A percentile compares a stretch with the other conserved stretches of the same genome.
Conservation (phyloP, 2,888 invertebrate genomes). For the Bursaphelenchus okinawaensis region DNA sequence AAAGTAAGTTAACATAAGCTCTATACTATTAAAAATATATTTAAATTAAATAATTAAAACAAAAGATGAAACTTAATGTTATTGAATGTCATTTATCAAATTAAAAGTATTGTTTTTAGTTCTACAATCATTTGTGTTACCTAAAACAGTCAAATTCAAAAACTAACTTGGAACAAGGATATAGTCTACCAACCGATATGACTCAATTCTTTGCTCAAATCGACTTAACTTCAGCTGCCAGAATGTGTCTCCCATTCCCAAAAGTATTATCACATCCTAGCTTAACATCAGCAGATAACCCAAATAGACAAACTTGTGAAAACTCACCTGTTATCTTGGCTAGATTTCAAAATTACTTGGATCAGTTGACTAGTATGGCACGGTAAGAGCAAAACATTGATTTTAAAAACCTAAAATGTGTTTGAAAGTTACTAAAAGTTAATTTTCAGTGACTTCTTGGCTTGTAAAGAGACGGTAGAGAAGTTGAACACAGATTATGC, state of each 20-base stretch:
- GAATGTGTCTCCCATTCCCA: constrained; percentile 14
- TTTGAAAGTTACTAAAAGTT: neutral
- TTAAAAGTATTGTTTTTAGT: constrained; percentile 14
- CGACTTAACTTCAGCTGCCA: neutral
- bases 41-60: no score
- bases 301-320: neutral
- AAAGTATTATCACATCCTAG: constrained; percentile 16
- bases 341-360: constrained; percentile 24
- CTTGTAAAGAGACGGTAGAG: constrained; percentile 26
- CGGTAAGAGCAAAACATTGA: constrained; percentile 16
- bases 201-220: neutral
- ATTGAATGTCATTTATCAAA: neutral
- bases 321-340: constrained; percentile 23
- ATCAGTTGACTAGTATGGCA: constrained; percentile 26
- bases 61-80: no score
- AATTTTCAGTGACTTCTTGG: constrained; percentile 24
- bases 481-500: constrained; percentile 21
- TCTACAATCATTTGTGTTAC: constrained; percentile 32
- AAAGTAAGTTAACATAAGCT: no score
- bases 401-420: neutral
- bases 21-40: no score
- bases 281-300: constrained; percentile 6
- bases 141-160: constrained; percentile 8
- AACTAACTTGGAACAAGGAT: neutral
- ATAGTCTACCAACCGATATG: neutral